These are phyloP conservation scores for Drosophila santomea DNA, from an alignment of 1,140 invertebrate genomes.

Conservation along the genomic window DNA sequence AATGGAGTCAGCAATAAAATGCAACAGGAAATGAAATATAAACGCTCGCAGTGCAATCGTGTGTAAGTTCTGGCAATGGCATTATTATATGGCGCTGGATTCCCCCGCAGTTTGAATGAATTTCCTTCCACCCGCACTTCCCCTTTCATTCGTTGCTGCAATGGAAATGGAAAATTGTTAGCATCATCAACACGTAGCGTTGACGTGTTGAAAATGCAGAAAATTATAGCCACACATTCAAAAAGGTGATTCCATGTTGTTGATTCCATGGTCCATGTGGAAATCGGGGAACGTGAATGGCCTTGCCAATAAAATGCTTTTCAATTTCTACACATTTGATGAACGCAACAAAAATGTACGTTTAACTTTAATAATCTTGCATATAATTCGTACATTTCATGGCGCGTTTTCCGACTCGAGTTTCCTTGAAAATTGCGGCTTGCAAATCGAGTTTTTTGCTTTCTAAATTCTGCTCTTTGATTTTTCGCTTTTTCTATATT, in stretches of 20 bases:
- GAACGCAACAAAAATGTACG: constrained; percentile 62
- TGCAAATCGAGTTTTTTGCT: not conserved
- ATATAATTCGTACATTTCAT: constrained; percentile 2
- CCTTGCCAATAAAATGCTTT: constrained; percentile 72
- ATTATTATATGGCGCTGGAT: constrained; percentile 50
- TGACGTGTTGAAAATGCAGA: constrained; percentile 70
- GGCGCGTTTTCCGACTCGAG: not conserved
- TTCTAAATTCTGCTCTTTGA: too few relatives aligned
- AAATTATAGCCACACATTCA: constrained; percentile 39
- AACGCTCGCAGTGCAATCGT: constrained; percentile 46
- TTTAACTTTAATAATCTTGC: constrained; percentile 60
- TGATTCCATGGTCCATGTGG: not conserved
- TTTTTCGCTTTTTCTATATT: not conserved
- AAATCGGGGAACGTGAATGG: constrained; percentile 11
- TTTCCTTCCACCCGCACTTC: not conserved
- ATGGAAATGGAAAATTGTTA: constrained; percentile 65
- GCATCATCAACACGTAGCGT: constrained; percentile 70
- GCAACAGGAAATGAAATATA: constrained; percentile 65
- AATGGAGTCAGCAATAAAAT: constrained; percentile 44
- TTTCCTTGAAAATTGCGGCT: constrained; percentile 3
- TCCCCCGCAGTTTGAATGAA: constrained; percentile 21
- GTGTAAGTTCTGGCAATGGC: constrained; percentile 49
- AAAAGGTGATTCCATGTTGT: not conserved
- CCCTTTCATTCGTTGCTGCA: constrained; percentile 10
- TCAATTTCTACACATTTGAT: constrained; percentile 57